Percentiles rank a stretch among this genome's conserved stretches.
Conservation (phyloP, 2,113 vertebrate genomes). For the Chlamydotis undulata region DNA sequence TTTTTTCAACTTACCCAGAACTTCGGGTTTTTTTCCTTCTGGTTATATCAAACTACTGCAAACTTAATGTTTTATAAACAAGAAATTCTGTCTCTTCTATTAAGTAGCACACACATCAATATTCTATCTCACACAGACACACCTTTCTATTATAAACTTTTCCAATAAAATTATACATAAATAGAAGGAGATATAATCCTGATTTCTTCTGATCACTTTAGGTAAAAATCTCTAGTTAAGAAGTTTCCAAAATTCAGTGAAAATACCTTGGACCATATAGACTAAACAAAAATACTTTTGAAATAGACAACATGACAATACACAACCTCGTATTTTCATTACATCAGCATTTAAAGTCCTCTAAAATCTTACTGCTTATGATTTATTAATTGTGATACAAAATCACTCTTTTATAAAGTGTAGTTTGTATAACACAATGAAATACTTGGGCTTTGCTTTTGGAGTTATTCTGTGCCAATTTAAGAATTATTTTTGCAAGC, state of each 20-base stretch:
- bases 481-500: neutral
- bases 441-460: neutral
- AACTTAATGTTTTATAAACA: neutral
- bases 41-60: neutral
- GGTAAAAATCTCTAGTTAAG: neutral
- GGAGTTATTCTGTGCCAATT: neutral
- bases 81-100: neutral
- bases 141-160: neutral
- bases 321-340: neutral
- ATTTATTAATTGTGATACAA: neutral
- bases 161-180: neutral
- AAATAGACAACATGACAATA: neutral
- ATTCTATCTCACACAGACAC: neutral
- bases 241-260: neutral
- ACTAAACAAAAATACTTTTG: neutral
- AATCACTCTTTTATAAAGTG: neutral
- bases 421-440: neutral
- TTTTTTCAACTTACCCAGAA: neutral
- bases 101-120: neutral
- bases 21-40: neutral
- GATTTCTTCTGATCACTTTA: neutral
- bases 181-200: neutral
- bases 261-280: neutral
- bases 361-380: neutral
- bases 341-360: neutral